Evolutionary conservation across 2,888 invertebrate species (phyloP), one percentile per base, ranked within the genome.

Genomic region (Erpobdella octoculata): DNA sequence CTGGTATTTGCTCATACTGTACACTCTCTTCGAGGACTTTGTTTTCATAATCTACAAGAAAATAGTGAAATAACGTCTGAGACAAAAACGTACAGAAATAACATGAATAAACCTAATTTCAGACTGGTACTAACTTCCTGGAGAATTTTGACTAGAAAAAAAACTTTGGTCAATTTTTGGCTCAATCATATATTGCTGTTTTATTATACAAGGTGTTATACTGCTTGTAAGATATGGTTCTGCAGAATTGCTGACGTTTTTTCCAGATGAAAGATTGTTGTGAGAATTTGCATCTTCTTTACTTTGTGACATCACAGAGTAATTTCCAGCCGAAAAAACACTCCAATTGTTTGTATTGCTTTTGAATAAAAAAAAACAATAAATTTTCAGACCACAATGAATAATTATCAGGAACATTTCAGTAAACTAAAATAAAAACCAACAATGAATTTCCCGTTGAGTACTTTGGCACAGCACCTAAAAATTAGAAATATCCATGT

Each of bases 171-270:
- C 69, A 8, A 25, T 48, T 46, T 69, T 69, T 5, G 69, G 69
- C 33, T 69, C 46, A 35, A 69, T 69, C 69, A 69, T 69, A 36
- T 69, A 69, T 46, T 69, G 69, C n/a, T 69, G 69, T 31, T 69
- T 38, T 28, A 69, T 46, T 21, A 69, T 69, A 46, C 69, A 53
- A 5, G 69, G 69, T 15, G 35, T 48, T 53, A 69, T 69, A 58
- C 33, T 46, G 6, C 58, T 41, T 15, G 58, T 48, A 35, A 35
- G n/a, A n/a, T 36, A 69, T 15, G 69, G 46, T 38, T 69, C 58
- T 4, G 48, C 38, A 18, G 35, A 25, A 12, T 65, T 65, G 65
- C 38, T 65, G 65, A 65, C 36, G 65, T 41, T 41, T n/a, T 41
- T 41, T n/a, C 12, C n/a, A 12, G 65, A 36, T 36, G 4, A 38